Evolutionary conservation across 2,888 invertebrate genomes (phyloP).

Genomic region (Torymus tubicola): DNA sequence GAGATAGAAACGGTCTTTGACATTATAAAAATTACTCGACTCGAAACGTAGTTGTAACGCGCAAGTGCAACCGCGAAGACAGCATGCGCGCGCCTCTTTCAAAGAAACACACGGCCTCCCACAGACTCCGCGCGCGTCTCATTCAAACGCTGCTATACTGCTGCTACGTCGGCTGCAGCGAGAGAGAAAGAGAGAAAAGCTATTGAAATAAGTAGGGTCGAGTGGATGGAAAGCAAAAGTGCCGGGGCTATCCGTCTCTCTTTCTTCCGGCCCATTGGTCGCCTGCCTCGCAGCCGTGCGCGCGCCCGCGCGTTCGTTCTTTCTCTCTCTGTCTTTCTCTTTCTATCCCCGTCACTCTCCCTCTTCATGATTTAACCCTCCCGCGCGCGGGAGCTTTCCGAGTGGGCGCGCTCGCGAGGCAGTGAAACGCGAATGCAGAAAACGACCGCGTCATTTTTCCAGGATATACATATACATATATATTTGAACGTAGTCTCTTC

Average conservation of each 20-base stretch:
- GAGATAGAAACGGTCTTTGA: no score
- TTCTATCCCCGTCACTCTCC: not conserved
- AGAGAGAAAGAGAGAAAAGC: constrained; percentile 65
- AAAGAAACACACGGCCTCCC: no score
- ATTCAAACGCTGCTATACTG: constrained; percentile 69
- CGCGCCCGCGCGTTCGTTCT: constrained; percentile 26
- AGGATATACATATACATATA: no score
- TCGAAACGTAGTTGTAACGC: no score
- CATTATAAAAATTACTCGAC: no score
- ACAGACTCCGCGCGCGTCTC: constrained; percentile 61
- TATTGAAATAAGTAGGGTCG: constrained; percentile 75
- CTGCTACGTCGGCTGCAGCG: no score
- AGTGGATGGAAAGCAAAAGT: constrained; percentile 66
- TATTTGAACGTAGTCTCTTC: not conserved
- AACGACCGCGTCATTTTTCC: constrained; percentile 65
- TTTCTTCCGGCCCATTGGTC: constrained; percentile 72
- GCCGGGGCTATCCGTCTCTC: constrained; percentile 56
- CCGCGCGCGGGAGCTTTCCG: constrained; percentile 66
- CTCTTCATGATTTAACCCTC: constrained; percentile 70
- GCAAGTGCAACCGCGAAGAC: no score
- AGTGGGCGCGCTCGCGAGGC: constrained; percentile 59
- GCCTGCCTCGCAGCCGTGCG: constrained; percentile 62
- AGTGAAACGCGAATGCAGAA: constrained; percentile 62
- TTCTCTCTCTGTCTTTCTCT: no score
- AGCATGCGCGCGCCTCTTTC: no score